These are phyloP conservation scores for Drosophila sproati DNA, from an alignment of 1,140 invertebrate species.

Conservation along the genomic window DNA sequence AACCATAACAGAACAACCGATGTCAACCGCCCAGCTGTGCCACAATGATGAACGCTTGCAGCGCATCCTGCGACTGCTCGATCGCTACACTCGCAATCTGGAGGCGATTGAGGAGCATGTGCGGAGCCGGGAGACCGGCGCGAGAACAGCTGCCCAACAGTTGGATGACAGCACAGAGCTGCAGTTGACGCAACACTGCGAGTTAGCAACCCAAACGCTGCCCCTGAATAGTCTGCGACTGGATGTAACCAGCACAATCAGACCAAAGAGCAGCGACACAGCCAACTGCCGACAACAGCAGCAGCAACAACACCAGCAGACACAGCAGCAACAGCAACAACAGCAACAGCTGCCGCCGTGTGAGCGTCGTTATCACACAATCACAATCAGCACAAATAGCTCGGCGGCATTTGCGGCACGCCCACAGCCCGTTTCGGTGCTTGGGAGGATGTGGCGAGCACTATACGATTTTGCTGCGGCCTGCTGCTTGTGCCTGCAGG, in stretches of 20 bases:
- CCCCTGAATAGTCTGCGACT: not conserved
- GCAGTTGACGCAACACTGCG: conserved; percentile 20
- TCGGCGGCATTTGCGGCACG: conserved; percentile 4
- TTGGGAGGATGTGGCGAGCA: conserved; percentile 27
- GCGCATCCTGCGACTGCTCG: conserved; percentile 49
- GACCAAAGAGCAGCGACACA: not conserved
- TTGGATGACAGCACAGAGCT: conserved; percentile 1
- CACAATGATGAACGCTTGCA: conserved; percentile 18
- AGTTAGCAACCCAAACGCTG: conserved; percentile 57
- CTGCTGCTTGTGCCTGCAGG: conserved; percentile 69
- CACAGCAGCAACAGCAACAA: conserved; percentile 3
- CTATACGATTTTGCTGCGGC: conserved; percentile 68
- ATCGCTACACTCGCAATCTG: conserved; percentile 52
- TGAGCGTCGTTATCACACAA: conserved; percentile 62
- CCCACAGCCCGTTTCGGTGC: conserved; percentile 13
- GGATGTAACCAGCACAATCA: not conserved
- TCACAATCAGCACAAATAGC: conserved; percentile 60
- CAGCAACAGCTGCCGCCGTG: conserved; percentile 42
- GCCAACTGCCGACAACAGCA: not conserved
- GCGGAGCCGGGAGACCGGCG: not conserved
- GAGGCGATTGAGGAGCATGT: conserved; percentile 44
- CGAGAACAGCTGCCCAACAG: not conserved
- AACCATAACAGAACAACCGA: not conserved
- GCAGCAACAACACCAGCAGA: conserved; percentile 9
- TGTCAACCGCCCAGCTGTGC: not conserved